A percentile compares a stretch with the other conserved stretches of the same genome.
phyloP scores from a whole-genome alignment of 1,140 invertebrate species.

The Drosophila sturtevanti region DNA sequence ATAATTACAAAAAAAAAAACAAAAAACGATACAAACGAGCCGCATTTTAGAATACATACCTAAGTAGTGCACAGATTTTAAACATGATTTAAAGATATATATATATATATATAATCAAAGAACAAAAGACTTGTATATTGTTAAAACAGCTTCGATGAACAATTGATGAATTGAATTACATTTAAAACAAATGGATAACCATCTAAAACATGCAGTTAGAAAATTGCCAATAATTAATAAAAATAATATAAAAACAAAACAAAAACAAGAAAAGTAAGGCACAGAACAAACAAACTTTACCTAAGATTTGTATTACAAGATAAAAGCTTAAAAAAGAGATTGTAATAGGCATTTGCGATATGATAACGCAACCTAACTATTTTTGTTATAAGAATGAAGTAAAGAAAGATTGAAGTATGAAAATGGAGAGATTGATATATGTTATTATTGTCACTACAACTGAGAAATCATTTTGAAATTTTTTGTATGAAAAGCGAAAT shows the following conservation, averaged over 20 bases:
- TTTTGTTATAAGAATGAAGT: slow-evolving; percentile 69
- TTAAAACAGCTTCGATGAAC: slow-evolving; percentile 60
- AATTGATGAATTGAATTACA: slow-evolving; percentile 31
- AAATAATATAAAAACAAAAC: slow-evolving; percentile 46
- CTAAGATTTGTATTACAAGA: slow-evolving; percentile 76
- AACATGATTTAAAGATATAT: slow-evolving; percentile 35
- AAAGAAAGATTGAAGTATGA: slow-evolving; percentile 13
- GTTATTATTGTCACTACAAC: slow-evolving; percentile 67
- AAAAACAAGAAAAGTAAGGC: slow-evolving; percentile 41
- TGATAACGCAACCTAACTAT: slow-evolving; percentile 57
- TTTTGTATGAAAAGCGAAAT: slow-evolving; percentile 51
- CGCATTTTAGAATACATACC: slow-evolving; percentile 59
- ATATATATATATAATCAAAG: slow-evolving; percentile 52
- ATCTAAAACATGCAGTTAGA: slow-evolving; percentile 75
- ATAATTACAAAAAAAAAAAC: slow-evolving; percentile 57
- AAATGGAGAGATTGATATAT: slow-evolving; percentile 32
- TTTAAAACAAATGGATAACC: slow-evolving; percentile 37
- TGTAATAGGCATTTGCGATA: slow-evolving; percentile 50
- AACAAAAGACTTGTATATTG: slow-evolving; percentile 77
- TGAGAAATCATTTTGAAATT: slow-evolving; percentile 74
- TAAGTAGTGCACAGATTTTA: slow-evolving; percentile 75
- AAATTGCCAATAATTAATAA: slow-evolving; percentile 77
- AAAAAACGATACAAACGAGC: slow-evolving; percentile 4
- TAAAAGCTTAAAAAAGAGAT: slow-evolving; percentile 40
- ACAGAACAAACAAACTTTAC: slow-evolving; percentile 58